Percentiles rank a stretch among this genome's conserved stretches.
Evolutionary conservation across 2,113 vertebrate species (phyloP).

Genomic region (Sorex fumeus): DNA sequence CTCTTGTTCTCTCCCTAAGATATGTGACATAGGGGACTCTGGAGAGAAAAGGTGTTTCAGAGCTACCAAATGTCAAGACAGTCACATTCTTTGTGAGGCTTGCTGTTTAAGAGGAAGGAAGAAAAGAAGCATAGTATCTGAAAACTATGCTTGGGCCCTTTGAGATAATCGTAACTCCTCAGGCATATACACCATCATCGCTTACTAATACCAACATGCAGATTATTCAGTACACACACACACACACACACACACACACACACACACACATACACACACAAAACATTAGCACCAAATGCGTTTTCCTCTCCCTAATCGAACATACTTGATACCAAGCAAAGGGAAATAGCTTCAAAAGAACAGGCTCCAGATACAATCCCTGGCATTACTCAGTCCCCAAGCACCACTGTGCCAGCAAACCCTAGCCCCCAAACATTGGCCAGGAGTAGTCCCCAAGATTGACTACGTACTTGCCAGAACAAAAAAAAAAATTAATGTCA

Average conservation of each 20-base stretch:
- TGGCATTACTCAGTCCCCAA: too few species aligned
- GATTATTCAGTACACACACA: neutral
- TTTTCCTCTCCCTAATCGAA: conserved; percentile 38
- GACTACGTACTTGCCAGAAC: too few species aligned
- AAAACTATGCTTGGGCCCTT: neutral
- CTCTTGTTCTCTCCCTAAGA: neutral
- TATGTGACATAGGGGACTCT: neutral
- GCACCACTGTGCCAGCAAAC: too few species aligned
- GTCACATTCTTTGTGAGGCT: fast-evolving
- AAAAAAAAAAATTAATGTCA: neutral
- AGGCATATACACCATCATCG: neutral
- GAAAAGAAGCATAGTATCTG: neutral
- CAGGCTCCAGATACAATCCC: too few species aligned
- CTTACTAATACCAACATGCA: neutral
- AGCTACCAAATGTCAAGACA: neutral
- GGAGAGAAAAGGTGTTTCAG: conserved; percentile 19
- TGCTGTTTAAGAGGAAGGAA: neutral
- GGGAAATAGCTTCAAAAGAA: too few species aligned
- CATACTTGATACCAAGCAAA: neutral
- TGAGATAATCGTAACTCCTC: neutral
- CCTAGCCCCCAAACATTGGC: too few species aligned
- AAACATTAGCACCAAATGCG: too few species aligned
- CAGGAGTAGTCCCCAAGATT: too few species aligned
- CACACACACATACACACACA: too few species aligned
- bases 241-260: neutral